phyloP scores from a whole-genome alignment of 2,888 invertebrate species.

The Mimumesa dahlbomi region DNA sequence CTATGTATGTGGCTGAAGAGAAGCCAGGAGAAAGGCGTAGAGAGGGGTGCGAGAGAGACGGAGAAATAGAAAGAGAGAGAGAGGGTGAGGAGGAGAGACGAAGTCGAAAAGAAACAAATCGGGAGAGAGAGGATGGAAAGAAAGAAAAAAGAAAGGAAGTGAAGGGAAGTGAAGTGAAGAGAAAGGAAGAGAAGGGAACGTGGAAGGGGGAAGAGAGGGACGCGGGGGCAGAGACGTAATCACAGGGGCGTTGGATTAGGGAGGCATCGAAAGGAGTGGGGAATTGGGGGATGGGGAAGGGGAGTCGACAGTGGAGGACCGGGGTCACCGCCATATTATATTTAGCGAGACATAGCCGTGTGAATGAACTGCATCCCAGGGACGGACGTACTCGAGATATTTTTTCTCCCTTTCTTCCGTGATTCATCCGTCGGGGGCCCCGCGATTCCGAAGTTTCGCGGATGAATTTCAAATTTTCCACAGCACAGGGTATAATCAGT shows the following conservation, averaged over 20 bases:
- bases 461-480: no score
- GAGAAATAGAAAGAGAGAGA: not conserved
- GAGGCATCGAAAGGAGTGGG: slow-evolving; percentile 58
- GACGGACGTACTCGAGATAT: slow-evolving; percentile 56
- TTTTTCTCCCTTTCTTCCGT: slow-evolving; percentile 13
- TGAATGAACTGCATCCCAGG: slow-evolving; percentile 77
- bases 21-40: slow-evolving; percentile 13
- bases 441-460: no score
- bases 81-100: not conserved
- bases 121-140: not conserved
- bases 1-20: not conserved
- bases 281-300: slow-evolving; percentile 43
- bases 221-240: slow-evolving; percentile 67
- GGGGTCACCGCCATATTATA: slow-evolving; percentile 76
- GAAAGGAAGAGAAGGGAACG: slow-evolving; percentile 33
- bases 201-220: slow-evolving; percentile 37
- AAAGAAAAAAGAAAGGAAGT: slow-evolving; percentile 5
- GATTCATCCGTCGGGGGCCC: no score
- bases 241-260: slow-evolving; percentile 76
- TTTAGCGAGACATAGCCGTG: slow-evolving; percentile 76
- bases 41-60: not conserved
- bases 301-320: slow-evolving; percentile 59
- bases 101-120: not conserved
- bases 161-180: slow-evolving; percentile 20
- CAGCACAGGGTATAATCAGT: no score